Evolutionary conservation across 2,888 invertebrate species (phyloP).

Genomic region (Copidosoma aretas): DNA sequence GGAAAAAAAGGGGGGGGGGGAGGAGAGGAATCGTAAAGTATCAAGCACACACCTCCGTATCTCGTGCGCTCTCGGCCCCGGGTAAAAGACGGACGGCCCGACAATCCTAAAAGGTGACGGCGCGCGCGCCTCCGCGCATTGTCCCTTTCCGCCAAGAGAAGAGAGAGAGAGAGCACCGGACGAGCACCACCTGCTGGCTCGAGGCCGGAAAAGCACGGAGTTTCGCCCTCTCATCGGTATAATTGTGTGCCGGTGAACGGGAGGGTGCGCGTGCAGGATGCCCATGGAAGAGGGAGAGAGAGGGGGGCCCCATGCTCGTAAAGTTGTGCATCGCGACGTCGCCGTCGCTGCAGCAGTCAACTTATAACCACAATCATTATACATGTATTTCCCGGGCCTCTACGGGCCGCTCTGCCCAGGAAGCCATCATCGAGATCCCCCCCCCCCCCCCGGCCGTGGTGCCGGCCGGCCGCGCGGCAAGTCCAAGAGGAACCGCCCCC

Average conservation of each 20-base stretch:
- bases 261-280: slow-evolving; percentile 45
- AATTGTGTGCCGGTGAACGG: slow-evolving; percentile 60
- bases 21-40: neutral
- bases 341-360: neutral
- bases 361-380: slow-evolving; percentile 14
- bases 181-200: slow-evolving; percentile 21
- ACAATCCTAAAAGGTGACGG: too few species aligned
- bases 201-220: slow-evolving; percentile 18
- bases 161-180: neutral
- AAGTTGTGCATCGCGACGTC: neutral
- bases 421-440: slow-evolving; percentile 24
- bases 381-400: slow-evolving; percentile 15
- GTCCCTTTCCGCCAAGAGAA: slow-evolving; percentile 5
- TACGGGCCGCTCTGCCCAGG: too few species aligned
- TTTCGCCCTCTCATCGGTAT: slow-evolving; percentile 45
- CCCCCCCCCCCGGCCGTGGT: neutral
- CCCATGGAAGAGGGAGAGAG: neutral
- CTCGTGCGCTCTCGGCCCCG: neutral
- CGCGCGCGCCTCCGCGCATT: neutral
- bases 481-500: neutral
- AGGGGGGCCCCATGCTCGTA: neutral
- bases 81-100: neutral
- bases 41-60: neutral
- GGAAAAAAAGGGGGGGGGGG: too few species aligned
- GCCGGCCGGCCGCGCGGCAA: slow-evolving; percentile 4